phyloP scores from a whole-genome alignment of 2,113 vertebrate genomes.

The Hypocryptadius cinnamomeus region DNA sequence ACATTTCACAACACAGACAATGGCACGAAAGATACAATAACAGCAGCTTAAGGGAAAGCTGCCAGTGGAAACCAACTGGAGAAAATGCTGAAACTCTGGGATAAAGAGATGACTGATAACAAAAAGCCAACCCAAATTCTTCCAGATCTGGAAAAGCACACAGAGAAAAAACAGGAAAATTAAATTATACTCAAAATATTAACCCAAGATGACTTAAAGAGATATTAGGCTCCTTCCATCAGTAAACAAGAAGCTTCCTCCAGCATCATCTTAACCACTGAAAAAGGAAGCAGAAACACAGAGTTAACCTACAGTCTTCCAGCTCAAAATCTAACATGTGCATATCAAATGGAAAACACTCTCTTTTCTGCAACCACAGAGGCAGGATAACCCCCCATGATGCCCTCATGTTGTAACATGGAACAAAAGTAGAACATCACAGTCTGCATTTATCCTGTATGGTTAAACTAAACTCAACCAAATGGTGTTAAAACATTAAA shows the following conservation, averaged over 20 bases:
- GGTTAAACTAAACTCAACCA: not conserved
- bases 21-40: not conserved
- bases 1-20: conserved; percentile 14
- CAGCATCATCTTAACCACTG: not conserved
- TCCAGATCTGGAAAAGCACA: not conserved
- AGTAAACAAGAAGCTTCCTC: not conserved
- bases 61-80: not conserved
- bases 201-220: not conserved
- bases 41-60: conserved; percentile 1
- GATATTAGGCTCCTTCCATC: not conserved
- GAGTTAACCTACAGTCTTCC: not conserved
- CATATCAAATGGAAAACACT: not conserved
- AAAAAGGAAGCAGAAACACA: not conserved
- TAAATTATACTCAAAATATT: not conserved
- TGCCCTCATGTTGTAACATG: not conserved
- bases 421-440: not conserved
- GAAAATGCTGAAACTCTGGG: not conserved
- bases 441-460: not conserved
- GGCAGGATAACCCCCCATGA: accelerated
- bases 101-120: not conserved
- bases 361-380: not conserved
- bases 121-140: not conserved
- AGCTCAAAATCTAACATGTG: not conserved
- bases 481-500: not conserved
- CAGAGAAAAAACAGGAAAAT: not conserved